Evolutionary conservation across 2,797 vertebrate genomes (phyloP).

Genomic region (Argentina silus): DNA sequence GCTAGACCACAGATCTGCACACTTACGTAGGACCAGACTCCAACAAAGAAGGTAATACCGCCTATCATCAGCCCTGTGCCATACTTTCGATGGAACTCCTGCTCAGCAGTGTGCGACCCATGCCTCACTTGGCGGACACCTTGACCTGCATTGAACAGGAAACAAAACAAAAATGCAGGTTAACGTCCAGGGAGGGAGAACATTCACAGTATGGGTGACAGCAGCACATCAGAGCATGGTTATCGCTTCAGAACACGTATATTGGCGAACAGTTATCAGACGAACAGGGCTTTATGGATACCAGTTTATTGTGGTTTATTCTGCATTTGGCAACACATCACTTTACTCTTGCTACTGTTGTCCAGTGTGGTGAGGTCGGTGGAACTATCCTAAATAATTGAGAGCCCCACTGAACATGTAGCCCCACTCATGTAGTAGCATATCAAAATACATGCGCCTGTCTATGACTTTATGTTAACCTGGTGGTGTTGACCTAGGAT

Average conservation of each 20-base stretch:
- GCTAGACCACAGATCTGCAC: too few relatives aligned
- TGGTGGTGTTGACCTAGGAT: neutral
- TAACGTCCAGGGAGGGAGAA: neutral
- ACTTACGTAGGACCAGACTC: slow-evolving; percentile 77
- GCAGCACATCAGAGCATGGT: neutral
- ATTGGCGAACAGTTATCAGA: too few relatives aligned
- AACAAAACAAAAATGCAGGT: neutral
- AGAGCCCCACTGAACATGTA: too few relatives aligned
- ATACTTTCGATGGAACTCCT: slow-evolving; percentile 75
- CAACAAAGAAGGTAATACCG: slow-evolving; percentile 66
- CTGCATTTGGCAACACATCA: too few relatives aligned
- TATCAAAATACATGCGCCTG: too few relatives aligned
- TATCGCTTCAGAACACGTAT: neutral
- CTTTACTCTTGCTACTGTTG: too few relatives aligned
- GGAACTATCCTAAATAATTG: too few relatives aligned
- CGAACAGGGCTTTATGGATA: too few relatives aligned
- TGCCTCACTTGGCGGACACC: slow-evolving; percentile 72
- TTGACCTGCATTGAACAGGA: slow-evolving; percentile 59
- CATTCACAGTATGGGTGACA: neutral
- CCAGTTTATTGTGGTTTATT: too few relatives aligned
- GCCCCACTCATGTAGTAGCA: too few relatives aligned
- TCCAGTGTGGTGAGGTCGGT: too few relatives aligned
- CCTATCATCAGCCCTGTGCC: slow-evolving; percentile 59
- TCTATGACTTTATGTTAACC: too few relatives aligned
- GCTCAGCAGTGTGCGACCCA: slow-evolving; percentile 27